Evolutionary conservation across 2,113 vertebrate genomes (phyloP).

Genomic region (Equus quagga): DNA sequence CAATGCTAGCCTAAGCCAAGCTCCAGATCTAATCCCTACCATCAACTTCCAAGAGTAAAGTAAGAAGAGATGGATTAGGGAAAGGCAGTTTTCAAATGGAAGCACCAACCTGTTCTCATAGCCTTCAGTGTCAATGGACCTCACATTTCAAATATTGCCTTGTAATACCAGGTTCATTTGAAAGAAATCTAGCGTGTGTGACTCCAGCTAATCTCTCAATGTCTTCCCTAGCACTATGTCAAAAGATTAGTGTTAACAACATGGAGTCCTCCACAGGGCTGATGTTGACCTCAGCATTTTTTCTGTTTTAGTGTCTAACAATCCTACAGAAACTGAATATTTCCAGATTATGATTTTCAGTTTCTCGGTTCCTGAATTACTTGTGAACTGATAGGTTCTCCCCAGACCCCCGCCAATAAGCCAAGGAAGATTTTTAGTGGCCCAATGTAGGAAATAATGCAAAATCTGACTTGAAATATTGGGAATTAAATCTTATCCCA

Average conservation of each 20-base stretch:
- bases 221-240: background rate
- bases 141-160: background rate
- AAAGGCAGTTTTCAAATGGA: background rate
- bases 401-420: background rate
- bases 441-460: background rate
- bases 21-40: background rate
- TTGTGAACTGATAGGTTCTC: background rate
- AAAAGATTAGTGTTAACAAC: background rate
- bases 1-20: background rate
- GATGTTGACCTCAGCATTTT: background rate
- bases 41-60: background rate
- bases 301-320: background rate
- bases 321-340: background rate
- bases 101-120: background rate
- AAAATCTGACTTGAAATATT: background rate
- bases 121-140: background rate
- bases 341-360: background rate
- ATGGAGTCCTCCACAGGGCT: background rate
- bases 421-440: background rate
- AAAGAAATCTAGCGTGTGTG: background rate
- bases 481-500: background rate
- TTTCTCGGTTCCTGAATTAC: background rate
- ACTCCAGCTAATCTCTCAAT: background rate
- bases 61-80: background rate
- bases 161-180: background rate